A percentile compares a stretch with the other conserved stretches of the same genome.
phyloP scores from a whole-genome alignment of 2,113 vertebrate genomes.

The Phalacrocorax pelagicus region DNA sequence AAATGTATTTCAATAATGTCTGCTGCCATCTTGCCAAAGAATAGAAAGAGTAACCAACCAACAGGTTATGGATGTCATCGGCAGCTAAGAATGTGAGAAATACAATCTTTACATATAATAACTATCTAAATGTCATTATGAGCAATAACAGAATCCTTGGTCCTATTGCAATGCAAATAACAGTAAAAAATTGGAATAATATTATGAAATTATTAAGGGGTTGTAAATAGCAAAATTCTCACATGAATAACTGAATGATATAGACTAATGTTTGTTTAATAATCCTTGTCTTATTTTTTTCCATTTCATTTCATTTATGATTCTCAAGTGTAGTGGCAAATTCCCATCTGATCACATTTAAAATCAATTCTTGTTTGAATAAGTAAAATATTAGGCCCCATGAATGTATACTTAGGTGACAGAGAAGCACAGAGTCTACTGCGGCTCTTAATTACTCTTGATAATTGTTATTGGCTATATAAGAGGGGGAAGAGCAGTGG shows the following conservation, averaged over 20 bases:
- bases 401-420: background rate
- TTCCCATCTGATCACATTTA: background rate
- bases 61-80: background rate
- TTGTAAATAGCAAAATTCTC: background rate
- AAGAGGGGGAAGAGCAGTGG: background rate
- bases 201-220: background rate
- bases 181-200: background rate
- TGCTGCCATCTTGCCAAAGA: background rate
- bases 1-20: background rate
- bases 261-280: background rate
- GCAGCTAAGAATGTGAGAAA: background rate
- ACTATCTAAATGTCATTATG: background rate
- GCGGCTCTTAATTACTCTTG: background rate
- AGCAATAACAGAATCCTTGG: background rate
- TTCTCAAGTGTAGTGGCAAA: background rate
- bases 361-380: background rate
- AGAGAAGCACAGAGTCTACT: background rate
- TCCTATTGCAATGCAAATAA: background rate
- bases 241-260: background rate
- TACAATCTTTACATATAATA: background rate
- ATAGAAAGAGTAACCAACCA: background rate
- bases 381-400: background rate
- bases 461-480: background rate
- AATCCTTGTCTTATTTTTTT: background rate
- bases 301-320: background rate